These are phyloP conservation scores for Drosophila pandora DNA, from an alignment of 1,140 invertebrate genomes.

Conservation along the genomic window DNA sequence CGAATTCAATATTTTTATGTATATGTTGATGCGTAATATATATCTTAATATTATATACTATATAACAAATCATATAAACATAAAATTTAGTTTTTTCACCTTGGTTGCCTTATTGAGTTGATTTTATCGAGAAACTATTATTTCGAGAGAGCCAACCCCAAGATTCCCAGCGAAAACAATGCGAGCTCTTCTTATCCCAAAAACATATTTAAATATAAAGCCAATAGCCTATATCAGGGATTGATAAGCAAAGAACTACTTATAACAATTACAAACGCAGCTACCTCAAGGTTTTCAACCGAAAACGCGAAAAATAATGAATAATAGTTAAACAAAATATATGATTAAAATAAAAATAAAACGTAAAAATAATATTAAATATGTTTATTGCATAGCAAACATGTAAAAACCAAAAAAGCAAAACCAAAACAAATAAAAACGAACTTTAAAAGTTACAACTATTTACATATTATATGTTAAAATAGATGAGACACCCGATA, in stretches of 20 bases:
- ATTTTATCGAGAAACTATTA: conserved; percentile 14
- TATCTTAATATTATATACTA: conserved; percentile 59
- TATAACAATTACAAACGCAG: conserved; percentile 35
- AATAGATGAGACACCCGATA: conserved; percentile 1
- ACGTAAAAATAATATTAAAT: conserved; percentile 48
- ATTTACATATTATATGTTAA: conserved; percentile 53
- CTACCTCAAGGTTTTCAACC: conserved; percentile 66
- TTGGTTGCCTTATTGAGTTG: conserved; percentile 33
- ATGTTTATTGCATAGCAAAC: conserved; percentile 77
- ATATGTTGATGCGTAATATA: conserved; percentile 61
- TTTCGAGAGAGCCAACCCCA: conserved; percentile 15
- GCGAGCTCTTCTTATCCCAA: conserved; percentile 32
- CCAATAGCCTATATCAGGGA: conserved; percentile 62
- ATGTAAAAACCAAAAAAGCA: conserved; percentile 43
- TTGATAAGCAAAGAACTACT: conserved; percentile 23
- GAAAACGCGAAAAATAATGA: conserved; percentile 41
- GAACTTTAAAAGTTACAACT: conserved; percentile 74
- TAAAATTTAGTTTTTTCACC: conserved; percentile 56
- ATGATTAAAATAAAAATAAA: conserved; percentile 22
- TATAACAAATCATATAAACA: conserved; percentile 63
- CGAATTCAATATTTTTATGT: conserved; percentile 61
- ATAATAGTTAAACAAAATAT: conserved; percentile 52
- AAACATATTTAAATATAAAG: conserved; percentile 14
- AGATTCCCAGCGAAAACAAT: conserved; percentile 16
- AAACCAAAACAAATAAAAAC: conserved; percentile 52